Evolutionary conservation across 2,797 vertebrate species (phyloP).

Genomic region (Smutsia gigantea): DNA sequence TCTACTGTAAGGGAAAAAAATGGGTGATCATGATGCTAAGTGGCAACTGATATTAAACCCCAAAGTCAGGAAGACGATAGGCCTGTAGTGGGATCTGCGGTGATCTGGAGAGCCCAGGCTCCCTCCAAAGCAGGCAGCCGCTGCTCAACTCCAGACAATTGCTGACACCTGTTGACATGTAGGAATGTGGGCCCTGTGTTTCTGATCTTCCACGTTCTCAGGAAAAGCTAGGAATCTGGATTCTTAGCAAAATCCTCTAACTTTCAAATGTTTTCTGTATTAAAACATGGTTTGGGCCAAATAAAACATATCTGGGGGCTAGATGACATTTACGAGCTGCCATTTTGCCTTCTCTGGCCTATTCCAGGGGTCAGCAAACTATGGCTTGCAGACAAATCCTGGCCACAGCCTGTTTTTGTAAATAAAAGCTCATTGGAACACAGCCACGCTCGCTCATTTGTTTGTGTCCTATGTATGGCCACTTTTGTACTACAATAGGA

Average conservation of each 20-base stretch:
- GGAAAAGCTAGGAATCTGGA: constrained; percentile 38
- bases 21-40: constrained; percentile 44
- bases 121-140: neutral
- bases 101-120: neutral
- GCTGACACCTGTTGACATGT: constrained; percentile 53
- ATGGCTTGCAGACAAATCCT: neutral
- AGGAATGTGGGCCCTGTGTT: constrained; percentile 59
- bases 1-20: neutral
- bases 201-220: constrained; percentile 44
- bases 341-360: constrained; percentile 26
- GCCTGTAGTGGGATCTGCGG: neutral
- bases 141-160: neutral
- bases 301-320: neutral
- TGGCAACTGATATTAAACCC: constrained; percentile 50
- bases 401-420: neutral
- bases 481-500: neutral
- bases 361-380: neutral
- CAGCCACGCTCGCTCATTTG: neutral
- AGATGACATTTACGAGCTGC: neutral
- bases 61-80: constrained; percentile 18
- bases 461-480: neutral
- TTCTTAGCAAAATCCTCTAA: constrained; percentile 45
- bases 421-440: constrained; percentile 1
- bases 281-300: neutral
- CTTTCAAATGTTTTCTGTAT: constrained; percentile 17